These are phyloP conservation scores for Eidolon helvum DNA, from an alignment of 2,113 vertebrate genomes.

Conservation along the genomic window DNA sequence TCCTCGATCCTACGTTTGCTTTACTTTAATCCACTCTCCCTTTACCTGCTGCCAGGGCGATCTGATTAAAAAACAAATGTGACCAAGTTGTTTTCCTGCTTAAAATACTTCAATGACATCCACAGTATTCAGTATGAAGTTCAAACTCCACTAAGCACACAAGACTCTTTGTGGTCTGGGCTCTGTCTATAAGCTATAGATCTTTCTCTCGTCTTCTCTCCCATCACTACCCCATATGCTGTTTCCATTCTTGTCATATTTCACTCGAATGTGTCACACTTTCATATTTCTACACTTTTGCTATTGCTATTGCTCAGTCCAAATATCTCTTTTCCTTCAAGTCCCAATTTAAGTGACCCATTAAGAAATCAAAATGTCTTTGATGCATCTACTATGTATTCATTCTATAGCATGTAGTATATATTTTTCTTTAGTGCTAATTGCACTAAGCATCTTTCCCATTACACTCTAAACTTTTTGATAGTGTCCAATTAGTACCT, in stretches of 20 bases:
- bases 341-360: background rate
- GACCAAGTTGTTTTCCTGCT: background rate
- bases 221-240: background rate
- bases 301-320: background rate
- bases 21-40: background rate
- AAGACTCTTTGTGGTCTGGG: background rate
- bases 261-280: background rate
- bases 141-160: background rate
- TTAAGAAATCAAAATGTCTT: background rate
- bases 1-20: background rate
- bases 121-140: background rate
- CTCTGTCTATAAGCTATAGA: background rate
- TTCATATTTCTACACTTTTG: background rate
- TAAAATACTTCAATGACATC: background rate
- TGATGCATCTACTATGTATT: background rate
- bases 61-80: background rate
- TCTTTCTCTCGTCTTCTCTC: background rate
- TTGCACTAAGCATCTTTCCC: background rate
- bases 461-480: background rate
- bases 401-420: background rate
- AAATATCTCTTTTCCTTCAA: background rate
- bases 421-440: background rate
- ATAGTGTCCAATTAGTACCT: background rate
- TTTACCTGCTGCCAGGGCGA: background rate
- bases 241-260: background rate